Evolutionary conservation across 2,113 vertebrate species (phyloP).

Genomic region (Centropristis striata): DNA sequence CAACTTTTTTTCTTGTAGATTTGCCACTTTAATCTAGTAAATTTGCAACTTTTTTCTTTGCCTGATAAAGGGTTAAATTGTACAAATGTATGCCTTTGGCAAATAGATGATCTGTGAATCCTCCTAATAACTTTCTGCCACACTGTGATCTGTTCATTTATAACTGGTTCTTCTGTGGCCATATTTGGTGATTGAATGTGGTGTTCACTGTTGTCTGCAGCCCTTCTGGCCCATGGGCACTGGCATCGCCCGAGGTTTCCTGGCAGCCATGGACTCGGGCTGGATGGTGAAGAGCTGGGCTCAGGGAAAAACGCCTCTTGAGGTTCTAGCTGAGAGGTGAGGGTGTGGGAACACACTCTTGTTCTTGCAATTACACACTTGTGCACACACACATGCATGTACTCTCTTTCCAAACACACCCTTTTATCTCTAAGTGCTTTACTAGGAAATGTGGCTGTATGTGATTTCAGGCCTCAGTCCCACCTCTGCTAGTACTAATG

Average conservation of each 20-base stretch:
- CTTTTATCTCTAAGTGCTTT: constrained; percentile 78
- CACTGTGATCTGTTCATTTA: no score
- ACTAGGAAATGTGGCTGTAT: constrained; percentile 58
- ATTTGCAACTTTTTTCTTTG: no score
- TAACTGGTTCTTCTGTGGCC: constrained; percentile 6
- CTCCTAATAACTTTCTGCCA: no score
- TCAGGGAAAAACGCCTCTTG: constrained; percentile 90
- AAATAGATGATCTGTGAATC: no score
- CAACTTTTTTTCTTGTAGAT: no score
- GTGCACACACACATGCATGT: neutral
- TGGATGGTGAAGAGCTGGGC: constrained; percentile 99
- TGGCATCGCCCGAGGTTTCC: constrained; percentile 96
- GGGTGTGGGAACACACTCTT: constrained; percentile 59
- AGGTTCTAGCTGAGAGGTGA: constrained; percentile 98
- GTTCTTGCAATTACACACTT: neutral
- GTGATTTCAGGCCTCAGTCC: constrained; percentile 60
- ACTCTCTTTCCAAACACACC: constrained; percentile 57
- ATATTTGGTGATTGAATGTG: constrained; percentile 65
- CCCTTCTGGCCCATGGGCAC: constrained; percentile 99
- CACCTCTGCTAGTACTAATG: constrained; percentile 59
- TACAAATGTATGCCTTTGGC: no score
- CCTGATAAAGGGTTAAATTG: no score
- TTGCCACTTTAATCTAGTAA: no score
- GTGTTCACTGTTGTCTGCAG: constrained; percentile 76
- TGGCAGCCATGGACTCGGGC: constrained; percentile 96